These are phyloP conservation scores for Musca domestica DNA, from an alignment of 1,140 invertebrate genomes.

Conservation along the genomic window DNA sequence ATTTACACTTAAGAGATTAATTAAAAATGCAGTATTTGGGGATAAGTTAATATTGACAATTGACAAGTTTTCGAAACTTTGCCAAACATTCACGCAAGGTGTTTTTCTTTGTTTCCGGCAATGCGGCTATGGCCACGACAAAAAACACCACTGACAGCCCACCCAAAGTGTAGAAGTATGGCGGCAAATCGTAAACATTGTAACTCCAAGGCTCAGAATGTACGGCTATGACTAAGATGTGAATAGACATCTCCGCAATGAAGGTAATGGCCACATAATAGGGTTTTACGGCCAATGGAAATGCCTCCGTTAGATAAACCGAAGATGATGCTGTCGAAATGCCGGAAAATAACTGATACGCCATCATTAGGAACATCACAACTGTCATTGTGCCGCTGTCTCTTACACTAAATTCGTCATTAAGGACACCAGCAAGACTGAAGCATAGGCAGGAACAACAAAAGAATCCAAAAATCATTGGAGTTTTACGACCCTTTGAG, in stretches of 20 bases:
- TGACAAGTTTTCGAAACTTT: constrained; percentile 37
- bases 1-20: too few relatives aligned
- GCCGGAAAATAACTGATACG: constrained; percentile 36
- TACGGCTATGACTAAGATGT: constrained; percentile 29
- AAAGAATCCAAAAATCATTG: constrained; percentile 36
- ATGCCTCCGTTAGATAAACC: constrained; percentile 44
- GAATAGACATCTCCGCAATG: constrained; percentile 34
- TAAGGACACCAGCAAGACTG: constrained; percentile 33
- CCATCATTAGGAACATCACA: constrained; percentile 35
- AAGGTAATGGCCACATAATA: constrained; percentile 39
- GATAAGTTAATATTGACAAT: too few relatives aligned
- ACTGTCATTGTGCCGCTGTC: constrained; percentile 27
- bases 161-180: constrained; percentile 36
- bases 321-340: constrained; percentile 37
- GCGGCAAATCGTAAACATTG: not conserved
- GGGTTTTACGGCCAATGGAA: constrained; percentile 38
- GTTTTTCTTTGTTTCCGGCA: constrained; percentile 42
- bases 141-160: constrained; percentile 32
- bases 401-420: constrained; percentile 5
- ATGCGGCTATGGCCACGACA: constrained; percentile 32
- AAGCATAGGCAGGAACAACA: constrained; percentile 37
- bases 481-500: constrained; percentile 38
- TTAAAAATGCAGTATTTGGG: too few relatives aligned
- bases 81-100: constrained; percentile 39
- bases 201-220: not conserved